A percentile compares a stretch with the other conserved stretches of the same genome.
These are phyloP conservation scores for Halcyon chelicuti DNA, from an alignment of 2,797 vertebrate genomes.

Conservation along the genomic window DNA sequence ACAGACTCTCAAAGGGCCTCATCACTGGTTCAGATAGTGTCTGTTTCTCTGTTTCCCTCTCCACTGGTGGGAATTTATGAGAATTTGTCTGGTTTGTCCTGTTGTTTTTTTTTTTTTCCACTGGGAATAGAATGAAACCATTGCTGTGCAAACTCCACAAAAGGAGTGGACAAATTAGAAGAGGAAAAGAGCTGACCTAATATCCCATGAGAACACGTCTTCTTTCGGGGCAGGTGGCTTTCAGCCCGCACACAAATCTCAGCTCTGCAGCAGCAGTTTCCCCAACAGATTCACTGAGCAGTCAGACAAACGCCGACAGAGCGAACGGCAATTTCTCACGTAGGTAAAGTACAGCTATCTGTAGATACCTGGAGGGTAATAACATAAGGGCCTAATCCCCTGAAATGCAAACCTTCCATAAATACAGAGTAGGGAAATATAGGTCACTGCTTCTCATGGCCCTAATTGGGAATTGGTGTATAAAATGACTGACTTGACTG, in stretches of 20 bases:
- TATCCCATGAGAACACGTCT: not conserved
- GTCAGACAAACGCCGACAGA: accelerated
- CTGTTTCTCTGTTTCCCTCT: not conserved
- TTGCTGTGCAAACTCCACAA: not conserved
- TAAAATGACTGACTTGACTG: constrained; percentile 7
- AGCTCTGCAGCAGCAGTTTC: not conserved
- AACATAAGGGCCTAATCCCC: not conserved
- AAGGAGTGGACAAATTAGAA: not conserved
- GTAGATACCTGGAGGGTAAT: not conserved
- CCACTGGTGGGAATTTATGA: not conserved
- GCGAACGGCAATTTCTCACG: not conserved
- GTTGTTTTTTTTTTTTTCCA: not conserved
- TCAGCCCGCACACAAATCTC: not conserved
- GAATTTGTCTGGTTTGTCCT: not conserved
- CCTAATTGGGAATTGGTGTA: constrained; percentile 21
- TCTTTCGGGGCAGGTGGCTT: accelerated
- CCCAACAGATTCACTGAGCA: accelerated
- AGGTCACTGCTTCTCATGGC: constrained; percentile 32
- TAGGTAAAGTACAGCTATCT: not conserved
- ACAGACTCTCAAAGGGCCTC: not conserved
- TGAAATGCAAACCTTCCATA: not conserved
- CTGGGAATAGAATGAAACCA: not conserved
- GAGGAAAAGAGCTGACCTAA: not conserved
- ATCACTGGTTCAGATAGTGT: not conserved
- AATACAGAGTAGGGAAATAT: not conserved